Base-by-base conservation (phyloP, 2,797 vertebrate genomes). In the Aplochiton taeniatus region DNA sequence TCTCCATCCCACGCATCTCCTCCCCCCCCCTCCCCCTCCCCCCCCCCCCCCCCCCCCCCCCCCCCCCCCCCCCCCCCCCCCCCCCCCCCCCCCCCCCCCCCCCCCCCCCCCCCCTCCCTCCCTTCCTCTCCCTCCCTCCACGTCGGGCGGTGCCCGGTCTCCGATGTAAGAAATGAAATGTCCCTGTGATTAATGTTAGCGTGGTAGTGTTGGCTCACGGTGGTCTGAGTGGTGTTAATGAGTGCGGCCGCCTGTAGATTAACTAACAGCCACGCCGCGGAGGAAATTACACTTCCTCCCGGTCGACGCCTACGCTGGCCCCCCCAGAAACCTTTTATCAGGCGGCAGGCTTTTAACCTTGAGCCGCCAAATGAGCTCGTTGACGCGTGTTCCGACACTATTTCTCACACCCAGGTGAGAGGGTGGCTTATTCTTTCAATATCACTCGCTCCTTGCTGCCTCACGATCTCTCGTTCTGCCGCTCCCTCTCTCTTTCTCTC, bases 341-440 rank as follows among this genome's bases (percentile, higher is more conserved):
- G 82, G 75, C 79, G 82, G 85, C 78, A 83, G 84, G 86, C 88
- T 89, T 91, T 91, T 92, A 93, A 93, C 92, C 92, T 93, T 93
- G 90, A 89, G 89, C 85, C 82, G 81, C 87, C 83, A 85, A 85
- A 89, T 82, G 87, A 89, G 88, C 86, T 87, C 85, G 69, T 69
- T 46, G 0, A 67, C 66, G 51, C 72, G 53, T 84, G 86, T 86
- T 82, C n/a, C 7, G 64, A 86, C 84, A 78, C 75, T 16, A 74
- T 88, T 85, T 66, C 81, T 88, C 80, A 81, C 64, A 55, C 69
- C 74, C 80, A 81, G 85, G 90, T 85, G 84, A 79, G 82, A 83
- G 66, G 63, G 80, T 68, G 70, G 31, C 31, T 31, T 31, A 31
- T 6, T 31, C 31, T 31, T 31, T 31, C 31, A 31, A 31, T 31